These are phyloP conservation scores for Entosphenus tridentatus DNA, from an alignment of 2,113 vertebrate genomes.

Conservation along the genomic window DNA sequence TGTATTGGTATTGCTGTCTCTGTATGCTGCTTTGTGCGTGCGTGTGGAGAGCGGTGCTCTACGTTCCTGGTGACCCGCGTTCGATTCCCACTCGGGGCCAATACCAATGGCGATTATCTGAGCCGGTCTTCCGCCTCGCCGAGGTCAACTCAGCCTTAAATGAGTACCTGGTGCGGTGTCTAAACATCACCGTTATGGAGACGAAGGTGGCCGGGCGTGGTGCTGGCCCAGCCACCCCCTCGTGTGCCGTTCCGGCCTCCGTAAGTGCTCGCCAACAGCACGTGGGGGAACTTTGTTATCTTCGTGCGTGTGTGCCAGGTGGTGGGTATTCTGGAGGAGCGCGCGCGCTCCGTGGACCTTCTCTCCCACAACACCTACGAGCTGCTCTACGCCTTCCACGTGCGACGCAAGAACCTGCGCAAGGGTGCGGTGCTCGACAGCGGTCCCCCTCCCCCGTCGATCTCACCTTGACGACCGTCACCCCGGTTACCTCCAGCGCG, in stretches of 20 bases:
- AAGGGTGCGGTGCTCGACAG: conserved; percentile 33
- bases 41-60: too few species aligned
- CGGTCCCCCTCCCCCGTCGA: not conserved
- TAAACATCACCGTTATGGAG: too few species aligned
- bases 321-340: conserved; percentile 68
- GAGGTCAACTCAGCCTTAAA: too few species aligned
- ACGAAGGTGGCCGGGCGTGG: too few species aligned
- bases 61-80: too few species aligned
- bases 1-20: too few species aligned
- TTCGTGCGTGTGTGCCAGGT: conserved; percentile 25
- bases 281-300: not conserved
- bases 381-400: conserved; percentile 77
- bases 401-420: conserved; percentile 79
- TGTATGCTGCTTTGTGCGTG: too few species aligned
- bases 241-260: not conserved
- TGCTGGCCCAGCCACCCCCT: not conserved
- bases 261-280: rapidly evolving
- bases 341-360: conserved; percentile 60
- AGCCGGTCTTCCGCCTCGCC: too few species aligned
- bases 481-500: not conserved
- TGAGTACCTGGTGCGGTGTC: too few species aligned
- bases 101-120: too few species aligned
- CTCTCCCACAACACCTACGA: conserved; percentile 88
- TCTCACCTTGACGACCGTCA: not conserved
- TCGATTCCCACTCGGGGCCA: too few species aligned